Evolutionary conservation across 2,797 vertebrate species (phyloP).

Genomic region (Bovichtus diacanthus): DNA sequence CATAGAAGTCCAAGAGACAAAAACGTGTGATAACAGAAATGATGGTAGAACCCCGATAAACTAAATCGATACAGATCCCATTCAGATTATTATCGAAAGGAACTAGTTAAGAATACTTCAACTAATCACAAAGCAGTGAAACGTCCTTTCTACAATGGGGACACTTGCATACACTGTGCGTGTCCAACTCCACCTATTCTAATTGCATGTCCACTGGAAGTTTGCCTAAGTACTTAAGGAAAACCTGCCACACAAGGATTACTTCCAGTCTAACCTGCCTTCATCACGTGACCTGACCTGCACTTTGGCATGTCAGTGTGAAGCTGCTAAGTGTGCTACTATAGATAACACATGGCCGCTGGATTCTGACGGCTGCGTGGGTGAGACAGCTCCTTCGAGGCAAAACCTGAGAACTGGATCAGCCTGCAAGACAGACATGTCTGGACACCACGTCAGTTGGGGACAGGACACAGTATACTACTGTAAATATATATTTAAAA

Average conservation of each 20-base stretch:
- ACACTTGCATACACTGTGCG: neutral
- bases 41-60: neutral
- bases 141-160: neutral
- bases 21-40: constrained; percentile 30
- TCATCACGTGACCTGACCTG: constrained; percentile 18
- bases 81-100: neutral
- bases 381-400: constrained; percentile 80
- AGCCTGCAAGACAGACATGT: constrained; percentile 87
- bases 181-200: neutral
- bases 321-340: constrained; percentile 45
- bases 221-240: neutral
- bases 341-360: constrained; percentile 54
- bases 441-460: constrained; percentile 86
- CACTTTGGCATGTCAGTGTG: constrained; percentile 15
- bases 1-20: constrained; percentile 60
- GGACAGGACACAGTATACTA: constrained; percentile 77
- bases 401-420: constrained; percentile 82
- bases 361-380: constrained; percentile 74
- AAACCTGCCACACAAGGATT: constrained; percentile 21
- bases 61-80: neutral
- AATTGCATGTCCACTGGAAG: neutral
- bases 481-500: constrained; percentile 63
- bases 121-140: constrained; percentile 18
- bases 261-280: constrained; percentile 44
- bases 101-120: neutral